Evolutionary conservation across 2,797 vertebrate species (phyloP), one percentile per base, ranked within the genome.

Genomic region (Rousettus madagascariensis): DNA sequence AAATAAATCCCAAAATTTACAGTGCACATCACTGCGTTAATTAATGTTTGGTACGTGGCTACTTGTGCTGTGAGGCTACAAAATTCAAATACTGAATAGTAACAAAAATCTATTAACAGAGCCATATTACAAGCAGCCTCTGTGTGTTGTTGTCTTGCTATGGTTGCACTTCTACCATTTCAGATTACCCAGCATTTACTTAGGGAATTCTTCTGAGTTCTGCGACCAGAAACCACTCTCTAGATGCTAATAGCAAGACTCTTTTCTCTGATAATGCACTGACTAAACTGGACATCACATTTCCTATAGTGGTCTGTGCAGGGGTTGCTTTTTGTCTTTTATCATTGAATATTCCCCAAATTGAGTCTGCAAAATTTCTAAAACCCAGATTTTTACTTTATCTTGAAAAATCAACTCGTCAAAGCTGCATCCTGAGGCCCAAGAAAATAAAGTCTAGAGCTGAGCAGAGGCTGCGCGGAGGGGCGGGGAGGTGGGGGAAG

Each of bases 331-430:
- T 88, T 51, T 41, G 6, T 12, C 51, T 51, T 87, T 43, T 69
- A 63, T 2, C 59, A 69, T 13, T n/a, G 13, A 86, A 75, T 46
- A 65, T 49, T 86, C 17, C 49, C 65, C 92, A 91, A 89, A 22
- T 65, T 15, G 16, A 94, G 53, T 2, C 30, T 63, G 3, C 5
- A 63, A 24, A 13, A 10, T 30, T 84, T 83, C 65, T 66, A 33
- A 90, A 86, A 13, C 5, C 6, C 19, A 85, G 24, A 86, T 72
- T 95, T 90, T 63, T 28, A n/a, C 16, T 43, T 88, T 96, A 84
- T 74, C 57, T 91, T 49, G 17, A 49, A 93, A 95, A 75, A 55
- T 0, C 46, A n/a, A 16, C 49, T n/a, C 36, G 63, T 84, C 33
- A 80, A 71, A 82, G 36, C 13, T 72, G 41, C 6, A 46, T 13